Evolutionary conservation across 2,888 invertebrate genomes (phyloP).

Genomic region (Mechanitis mazaeus): DNA sequence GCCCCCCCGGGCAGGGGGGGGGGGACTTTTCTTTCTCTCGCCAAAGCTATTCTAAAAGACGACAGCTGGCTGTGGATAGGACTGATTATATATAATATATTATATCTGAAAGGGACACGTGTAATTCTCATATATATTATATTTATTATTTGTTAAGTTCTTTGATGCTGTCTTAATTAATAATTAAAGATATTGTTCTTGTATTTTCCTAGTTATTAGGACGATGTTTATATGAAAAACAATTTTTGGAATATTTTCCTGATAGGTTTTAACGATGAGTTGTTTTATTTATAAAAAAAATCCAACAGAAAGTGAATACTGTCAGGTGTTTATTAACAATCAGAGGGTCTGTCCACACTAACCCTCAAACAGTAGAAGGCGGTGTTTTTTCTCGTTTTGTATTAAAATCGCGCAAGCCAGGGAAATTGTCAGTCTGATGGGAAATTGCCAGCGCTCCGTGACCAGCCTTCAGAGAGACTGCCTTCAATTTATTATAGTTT

Average conservation of each 20-base stretch:
- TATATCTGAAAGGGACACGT: no score
- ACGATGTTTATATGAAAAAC: no score
- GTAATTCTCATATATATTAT: no score
- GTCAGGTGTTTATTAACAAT: no score
- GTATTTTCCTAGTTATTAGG: no score
- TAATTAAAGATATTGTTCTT: no score
- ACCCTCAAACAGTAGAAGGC: slow-evolving; percentile 35
- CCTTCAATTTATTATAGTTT: slow-evolving; percentile 20
- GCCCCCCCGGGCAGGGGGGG: slow-evolving; percentile 30
- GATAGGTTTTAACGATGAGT: no score
- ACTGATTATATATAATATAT: slow-evolving; percentile 4
- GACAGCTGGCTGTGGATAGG: slow-evolving; percentile 39
- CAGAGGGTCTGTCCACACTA: slow-evolving; percentile 39
- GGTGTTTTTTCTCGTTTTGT: slow-evolving; percentile 73
- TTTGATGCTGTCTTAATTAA: no score
- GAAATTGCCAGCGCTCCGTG: slow-evolving; percentile 67
- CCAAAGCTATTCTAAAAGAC: slow-evolving; percentile 46
- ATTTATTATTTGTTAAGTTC: no score
- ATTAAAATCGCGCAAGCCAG: slow-evolving; percentile 71
- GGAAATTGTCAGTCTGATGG: slow-evolving; percentile 75
- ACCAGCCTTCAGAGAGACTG: slow-evolving; percentile 45
- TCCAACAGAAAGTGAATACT: no score
- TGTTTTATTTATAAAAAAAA: no score
- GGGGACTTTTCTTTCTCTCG: slow-evolving; percentile 63
- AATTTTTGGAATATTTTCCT: no score